These are phyloP conservation scores for Limnephilus lunatus DNA, from an alignment of 2,888 invertebrate genomes.

Conservation along the genomic window DNA sequence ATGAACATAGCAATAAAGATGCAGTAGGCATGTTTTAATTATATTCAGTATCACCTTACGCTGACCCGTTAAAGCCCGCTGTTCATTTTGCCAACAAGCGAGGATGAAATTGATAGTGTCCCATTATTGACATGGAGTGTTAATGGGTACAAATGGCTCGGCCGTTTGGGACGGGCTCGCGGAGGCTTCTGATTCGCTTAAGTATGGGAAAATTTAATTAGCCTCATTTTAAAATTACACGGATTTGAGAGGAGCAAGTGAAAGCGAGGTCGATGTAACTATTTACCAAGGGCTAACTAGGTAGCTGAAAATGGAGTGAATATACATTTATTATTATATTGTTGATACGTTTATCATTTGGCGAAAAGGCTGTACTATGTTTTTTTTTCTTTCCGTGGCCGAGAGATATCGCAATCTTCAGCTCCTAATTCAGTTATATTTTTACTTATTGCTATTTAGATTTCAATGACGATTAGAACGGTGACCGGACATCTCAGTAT, in stretches of 20 bases:
- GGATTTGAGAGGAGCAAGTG: neutral
- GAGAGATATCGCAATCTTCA: neutral
- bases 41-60: slow-evolving; percentile 28
- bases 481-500: too few species aligned
- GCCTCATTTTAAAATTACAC: slow-evolving; percentile 8
- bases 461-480: too few species aligned
- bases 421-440: neutral
- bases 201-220: slow-evolving; percentile 43
- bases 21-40: neutral
- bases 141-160: slow-evolving; percentile 56
- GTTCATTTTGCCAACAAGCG: slow-evolving; percentile 15
- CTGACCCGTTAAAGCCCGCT: slow-evolving; percentile 12
- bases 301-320: neutral
- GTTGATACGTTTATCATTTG: neutral
- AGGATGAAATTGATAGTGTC: slow-evolving; percentile 60
- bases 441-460: too few species aligned
- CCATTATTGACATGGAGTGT: slow-evolving; percentile 63
- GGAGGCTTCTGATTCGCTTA: slow-evolving; percentile 73
- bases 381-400: neutral
- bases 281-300: neutral
- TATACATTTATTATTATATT: too few species aligned
- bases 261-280: neutral
- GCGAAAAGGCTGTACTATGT: neutral
- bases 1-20: neutral
- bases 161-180: slow-evolving; percentile 57